These are phyloP conservation scores for Naso thynnoides DNA, from an alignment of 2,797 vertebrate species.

Conservation along the genomic window DNA sequence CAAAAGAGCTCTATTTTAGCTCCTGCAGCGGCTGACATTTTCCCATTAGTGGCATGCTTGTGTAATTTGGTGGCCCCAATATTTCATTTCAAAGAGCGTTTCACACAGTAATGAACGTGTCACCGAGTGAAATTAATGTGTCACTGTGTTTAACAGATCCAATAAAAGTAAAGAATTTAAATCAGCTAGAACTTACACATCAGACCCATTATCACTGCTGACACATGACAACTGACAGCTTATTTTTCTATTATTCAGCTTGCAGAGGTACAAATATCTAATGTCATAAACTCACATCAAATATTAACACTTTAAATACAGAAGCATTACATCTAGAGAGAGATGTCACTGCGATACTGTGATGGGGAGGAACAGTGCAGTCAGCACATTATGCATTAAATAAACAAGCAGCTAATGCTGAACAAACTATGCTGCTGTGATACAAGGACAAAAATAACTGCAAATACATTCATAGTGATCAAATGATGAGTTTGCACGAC, in stretches of 20 bases:
- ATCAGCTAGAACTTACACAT: slow-evolving; percentile 54
- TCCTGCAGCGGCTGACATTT: slow-evolving; percentile 51
- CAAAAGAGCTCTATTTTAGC: slow-evolving; percentile 58
- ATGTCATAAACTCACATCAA: slow-evolving; percentile 26
- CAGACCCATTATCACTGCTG: slow-evolving; percentile 59
- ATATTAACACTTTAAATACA: too few species aligned
- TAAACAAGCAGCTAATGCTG: slow-evolving; percentile 9
- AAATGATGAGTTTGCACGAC: not conserved
- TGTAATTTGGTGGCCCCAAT: slow-evolving; percentile 62
- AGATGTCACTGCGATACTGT: slow-evolving; percentile 2
- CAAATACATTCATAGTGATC: slow-evolving; percentile 14
- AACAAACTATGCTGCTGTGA: slow-evolving; percentile 1
- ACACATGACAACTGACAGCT: slow-evolving; percentile 33
- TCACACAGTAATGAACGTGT: slow-evolving; percentile 69
- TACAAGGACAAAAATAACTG: not conserved
- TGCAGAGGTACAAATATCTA: slow-evolving; percentile 26
- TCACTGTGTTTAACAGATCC: slow-evolving; percentile 61
- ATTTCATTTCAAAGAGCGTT: slow-evolving; percentile 65
- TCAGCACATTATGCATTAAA: slow-evolving; percentile 10
- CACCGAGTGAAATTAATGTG: slow-evolving; percentile 67
- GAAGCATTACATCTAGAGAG: too few species aligned
- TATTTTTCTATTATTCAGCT: slow-evolving; percentile 27
- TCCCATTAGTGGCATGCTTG: slow-evolving; percentile 56
- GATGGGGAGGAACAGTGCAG: slow-evolving; percentile 13
- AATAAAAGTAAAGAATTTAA: slow-evolving; percentile 57